A percentile compares a stretch with the other conserved stretches of the same genome.
These are phyloP conservation scores for Papilio polyxenes DNA, from an alignment of 1,140 invertebrate genomes.

Conservation along the genomic window DNA sequence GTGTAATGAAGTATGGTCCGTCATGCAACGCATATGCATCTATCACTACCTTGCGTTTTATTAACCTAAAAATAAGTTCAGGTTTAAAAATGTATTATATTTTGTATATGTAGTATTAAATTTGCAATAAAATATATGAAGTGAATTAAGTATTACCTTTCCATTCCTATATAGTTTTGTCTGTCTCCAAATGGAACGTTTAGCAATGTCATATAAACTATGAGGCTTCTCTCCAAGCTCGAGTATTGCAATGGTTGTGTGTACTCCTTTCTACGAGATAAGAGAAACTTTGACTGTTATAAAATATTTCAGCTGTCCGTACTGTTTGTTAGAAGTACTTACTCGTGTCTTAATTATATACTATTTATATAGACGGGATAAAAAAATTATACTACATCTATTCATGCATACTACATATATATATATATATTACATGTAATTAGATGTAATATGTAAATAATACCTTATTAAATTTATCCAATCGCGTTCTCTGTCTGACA, in stretches of 20 bases:
- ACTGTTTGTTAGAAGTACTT: too few relatives aligned
- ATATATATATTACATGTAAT: too few relatives aligned
- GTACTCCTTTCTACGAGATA: slow-evolving; percentile 36
- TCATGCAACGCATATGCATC: slow-evolving; percentile 50
- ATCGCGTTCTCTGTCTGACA: background rate
- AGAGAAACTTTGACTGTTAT: too few relatives aligned
- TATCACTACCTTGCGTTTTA: slow-evolving; percentile 43
- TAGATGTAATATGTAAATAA: background rate
- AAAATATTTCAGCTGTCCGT: too few relatives aligned
- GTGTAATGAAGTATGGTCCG: slow-evolving; percentile 44
- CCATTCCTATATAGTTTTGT: background rate
- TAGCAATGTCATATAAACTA: slow-evolving; percentile 45
- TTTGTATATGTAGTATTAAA: too few relatives aligned
- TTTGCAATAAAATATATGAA: too few relatives aligned
- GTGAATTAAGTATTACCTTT: background rate
- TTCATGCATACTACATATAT: too few relatives aligned
- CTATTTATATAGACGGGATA: background rate
- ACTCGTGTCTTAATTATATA: background rate
- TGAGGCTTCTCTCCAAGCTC: slow-evolving; percentile 43
- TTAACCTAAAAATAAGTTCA: slow-evolving; percentile 39
- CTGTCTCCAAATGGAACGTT: slow-evolving; percentile 40
- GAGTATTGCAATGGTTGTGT: slow-evolving; percentile 38
- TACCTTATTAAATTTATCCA: slow-evolving; percentile 12
- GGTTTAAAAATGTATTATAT: too few relatives aligned
- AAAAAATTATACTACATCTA: too few relatives aligned